Base-by-base conservation (phyloP, 30 jellyfish, hydroid and myxozoan genomes). In the Calvadosia cruxmelitensis region DNA sequence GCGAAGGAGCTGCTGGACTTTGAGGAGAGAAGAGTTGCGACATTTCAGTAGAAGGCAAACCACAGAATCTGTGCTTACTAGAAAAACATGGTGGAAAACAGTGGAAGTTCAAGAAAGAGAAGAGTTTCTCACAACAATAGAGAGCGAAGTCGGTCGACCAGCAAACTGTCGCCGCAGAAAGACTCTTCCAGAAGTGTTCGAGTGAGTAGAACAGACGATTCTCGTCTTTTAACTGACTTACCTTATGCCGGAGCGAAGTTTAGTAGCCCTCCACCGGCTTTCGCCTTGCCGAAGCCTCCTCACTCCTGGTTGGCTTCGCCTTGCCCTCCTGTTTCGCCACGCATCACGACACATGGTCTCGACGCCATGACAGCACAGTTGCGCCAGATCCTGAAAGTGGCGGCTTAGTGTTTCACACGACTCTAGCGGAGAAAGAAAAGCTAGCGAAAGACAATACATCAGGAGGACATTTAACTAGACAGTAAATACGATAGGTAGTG, bases 241-340 rank as follows among this genome's bases (percentile, higher is more conserved):
- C 92, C 78, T 35, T 90, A 90, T 73, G 98, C 98, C 65, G 98
- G 98, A 31, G 92, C 98, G 3, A 82, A 82, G 69, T 90, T 90
- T 74, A 81, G 83, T 62, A 90, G 98, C 63, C 98, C 98, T 16
- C 98, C 98, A 48, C 74, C 98, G n/a, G 95, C 98, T 10, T 50
- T 70, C 50, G 82, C 66, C 53, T 75, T 90, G 49, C 98, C 98
- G 29, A 80, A 77, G 74, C 98, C 98, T 25, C 98, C 98, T 23
- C 48, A 82, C 29, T 76, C 74, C 34, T 90, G 98, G 98, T 69
- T 90, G 32, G 65, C 93, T 27, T 69, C 79, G 2, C 36, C 78
- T 36, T n/a, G n/a, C n/a, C n/a, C n/a, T n/a, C 57, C 57, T 5
- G 20, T 91, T 1, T 62, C 80, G 27, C 82, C 30, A 27, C 23